phyloP scores from a whole-genome alignment of 2,888 invertebrate genomes.

The Heliconius hortense region DNA sequence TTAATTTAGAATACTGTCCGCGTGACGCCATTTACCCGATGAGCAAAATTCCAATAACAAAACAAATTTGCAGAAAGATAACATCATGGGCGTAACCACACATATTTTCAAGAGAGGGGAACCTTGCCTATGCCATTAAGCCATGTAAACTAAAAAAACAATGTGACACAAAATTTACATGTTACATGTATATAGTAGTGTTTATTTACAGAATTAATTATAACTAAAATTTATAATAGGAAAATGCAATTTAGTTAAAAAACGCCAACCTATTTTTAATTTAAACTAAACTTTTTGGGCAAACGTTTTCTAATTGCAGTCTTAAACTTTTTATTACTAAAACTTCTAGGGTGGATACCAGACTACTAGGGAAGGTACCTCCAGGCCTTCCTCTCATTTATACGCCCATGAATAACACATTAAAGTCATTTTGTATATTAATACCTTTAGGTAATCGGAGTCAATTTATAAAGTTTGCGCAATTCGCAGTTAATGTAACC shows the following conservation, averaged over 20 bases:
- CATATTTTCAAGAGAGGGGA: too few relatives aligned
- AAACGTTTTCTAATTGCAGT: not conserved
- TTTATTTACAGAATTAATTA: too few relatives aligned
- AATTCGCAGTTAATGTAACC: constrained; percentile 25
- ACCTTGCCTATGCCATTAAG: too few relatives aligned
- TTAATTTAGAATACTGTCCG: not conserved
- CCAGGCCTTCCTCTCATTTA: not conserved
- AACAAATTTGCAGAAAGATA: constrained; percentile 39
- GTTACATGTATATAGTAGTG: too few relatives aligned
- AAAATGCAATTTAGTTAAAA: not conserved
- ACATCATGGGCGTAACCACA: constrained; percentile 1
- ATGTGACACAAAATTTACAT: too few relatives aligned
- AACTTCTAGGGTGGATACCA: not conserved
- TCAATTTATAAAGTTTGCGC: constrained; percentile 42
- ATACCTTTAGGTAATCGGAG: constrained; percentile 32
- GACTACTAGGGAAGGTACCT: not conserved
- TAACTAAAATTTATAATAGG: too few relatives aligned
- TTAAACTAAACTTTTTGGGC: not conserved
- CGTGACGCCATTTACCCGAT: constrained; percentile 6
- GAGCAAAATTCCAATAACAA: not conserved
- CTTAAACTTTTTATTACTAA: not conserved
- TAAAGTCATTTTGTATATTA: constrained; percentile 35
- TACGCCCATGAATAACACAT: not conserved
- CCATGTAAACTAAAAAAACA: too few relatives aligned
- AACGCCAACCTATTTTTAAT: not conserved